Evolutionary conservation across 2,113 vertebrate species (phyloP), one percentile per base, ranked within the genome.

Genomic region (Butorides virescens): DNA sequence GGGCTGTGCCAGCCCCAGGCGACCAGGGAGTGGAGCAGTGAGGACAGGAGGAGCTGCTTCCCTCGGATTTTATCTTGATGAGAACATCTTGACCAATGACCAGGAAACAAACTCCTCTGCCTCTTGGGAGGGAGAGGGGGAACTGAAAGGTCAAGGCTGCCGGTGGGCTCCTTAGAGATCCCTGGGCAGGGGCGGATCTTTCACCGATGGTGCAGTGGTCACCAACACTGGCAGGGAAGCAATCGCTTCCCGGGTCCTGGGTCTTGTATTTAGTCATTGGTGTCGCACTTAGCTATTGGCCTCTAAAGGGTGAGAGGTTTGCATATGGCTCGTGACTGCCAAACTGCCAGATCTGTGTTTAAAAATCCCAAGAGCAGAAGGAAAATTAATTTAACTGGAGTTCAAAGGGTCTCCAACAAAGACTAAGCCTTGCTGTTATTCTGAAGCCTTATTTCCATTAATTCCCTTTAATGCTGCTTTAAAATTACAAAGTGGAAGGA

Each of bases 341-440:
- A 29, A n/a, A 37, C 78, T 77, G 63, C 44, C 83, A 89, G 63
- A 49, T 29, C 47, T 47, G 20, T 17, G 37, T 29, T 63, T 61
- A 67, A 58, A 92, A 89, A 87, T 23, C 83, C 92, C 74, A 76
- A 79, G 39, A 72, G 59, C 58, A 73, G 77, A 68, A 93, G 91
- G 76, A 77, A 93, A 95, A 96, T 94, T 81, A 87, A 87, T 95
- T 93, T 97, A 96, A 87, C 86, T 50, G 75, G 84, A 88, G 87
- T 89, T 92, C 76, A 82, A 83, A 76, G 71, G 80, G 80, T 91
- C 14, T 82, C 50, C 13, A 90, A 29, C 68, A 77, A 88, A 88
- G 75, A 14, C 50, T 91, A 88, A 96, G 61, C 46, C 71, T 70
- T 53, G 58, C 71, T 92, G 86, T 78, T 94, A 78, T 58, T 87